Evolutionary conservation across 2,113 vertebrate species (phyloP).

Genomic region (Coptodon rendalli): DNA sequence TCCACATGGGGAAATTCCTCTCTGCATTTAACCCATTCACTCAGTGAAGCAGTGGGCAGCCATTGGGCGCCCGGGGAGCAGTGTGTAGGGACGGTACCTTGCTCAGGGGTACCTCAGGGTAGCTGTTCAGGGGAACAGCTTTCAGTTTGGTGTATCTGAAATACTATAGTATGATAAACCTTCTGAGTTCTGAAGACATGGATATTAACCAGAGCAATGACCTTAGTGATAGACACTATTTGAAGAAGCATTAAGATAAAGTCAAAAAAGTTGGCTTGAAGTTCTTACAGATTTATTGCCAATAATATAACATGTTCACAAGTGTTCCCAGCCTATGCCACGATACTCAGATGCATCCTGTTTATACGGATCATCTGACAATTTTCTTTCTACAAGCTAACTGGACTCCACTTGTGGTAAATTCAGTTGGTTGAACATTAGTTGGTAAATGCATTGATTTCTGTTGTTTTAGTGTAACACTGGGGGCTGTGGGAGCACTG

Average conservation of each 20-base stretch:
- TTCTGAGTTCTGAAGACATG: neutral
- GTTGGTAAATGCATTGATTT: neutral
- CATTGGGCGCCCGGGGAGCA: too few relatives aligned
- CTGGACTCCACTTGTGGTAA: neutral
- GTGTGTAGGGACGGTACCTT: too few relatives aligned
- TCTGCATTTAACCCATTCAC: too few relatives aligned
- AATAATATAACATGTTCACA: neutral
- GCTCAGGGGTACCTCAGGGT: too few relatives aligned
- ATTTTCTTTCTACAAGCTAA: neutral
- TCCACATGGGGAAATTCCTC: too few relatives aligned
- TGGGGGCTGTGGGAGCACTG: neutral
- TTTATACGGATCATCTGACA: neutral
- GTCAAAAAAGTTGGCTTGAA: neutral
- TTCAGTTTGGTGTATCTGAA: neutral
- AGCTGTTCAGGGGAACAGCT: neutral
- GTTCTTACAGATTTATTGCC: neutral
- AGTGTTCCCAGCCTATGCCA: neutral
- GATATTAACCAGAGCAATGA: neutral
- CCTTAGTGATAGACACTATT: neutral
- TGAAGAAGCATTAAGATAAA: neutral
- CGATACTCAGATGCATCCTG: neutral
- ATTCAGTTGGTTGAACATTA: neutral
- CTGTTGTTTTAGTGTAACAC: neutral
- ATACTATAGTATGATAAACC: neutral
- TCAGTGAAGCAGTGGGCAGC: too few relatives aligned